Conservation (phyloP, 2,888 invertebrate species). For the Trissoscelio sp. region DNA sequence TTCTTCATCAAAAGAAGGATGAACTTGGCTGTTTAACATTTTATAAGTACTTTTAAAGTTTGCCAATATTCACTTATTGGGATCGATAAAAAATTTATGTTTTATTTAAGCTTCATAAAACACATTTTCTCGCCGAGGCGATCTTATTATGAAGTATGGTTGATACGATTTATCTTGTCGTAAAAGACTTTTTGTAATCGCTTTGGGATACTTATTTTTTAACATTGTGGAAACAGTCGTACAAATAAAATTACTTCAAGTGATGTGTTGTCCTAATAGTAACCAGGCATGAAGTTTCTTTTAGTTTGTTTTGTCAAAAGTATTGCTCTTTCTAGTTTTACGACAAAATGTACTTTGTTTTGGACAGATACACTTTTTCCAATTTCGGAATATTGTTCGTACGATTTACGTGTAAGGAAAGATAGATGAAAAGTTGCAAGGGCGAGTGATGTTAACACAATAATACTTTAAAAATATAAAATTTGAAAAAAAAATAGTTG, state of each 20-base stretch:
- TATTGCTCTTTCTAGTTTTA: constrained; percentile 15
- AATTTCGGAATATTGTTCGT: constrained; percentile 8
- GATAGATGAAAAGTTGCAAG: neutral
- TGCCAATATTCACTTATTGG: no score
- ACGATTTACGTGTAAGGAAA: constrained; percentile 5
- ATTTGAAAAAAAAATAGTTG: no score
- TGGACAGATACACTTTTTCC: constrained; percentile 22
- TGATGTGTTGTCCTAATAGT: constrained; percentile 3
- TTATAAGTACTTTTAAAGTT: no score
- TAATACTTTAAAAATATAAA: neutral
- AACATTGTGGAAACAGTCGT: neutral
- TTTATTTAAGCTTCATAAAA: neutral
- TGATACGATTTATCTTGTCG: neutral
- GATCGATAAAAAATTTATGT: no score
- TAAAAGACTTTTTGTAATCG: constrained; percentile 2
- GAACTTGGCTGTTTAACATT: no score
- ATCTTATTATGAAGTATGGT: neutral
- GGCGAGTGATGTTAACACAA: neutral
- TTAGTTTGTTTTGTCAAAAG: constrained; percentile 21
- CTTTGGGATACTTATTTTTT: constrained; percentile 7
- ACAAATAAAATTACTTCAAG: constrained; percentile 7
- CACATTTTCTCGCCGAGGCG: neutral
- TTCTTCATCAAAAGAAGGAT: no score
- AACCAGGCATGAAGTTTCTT: constrained; percentile 22
- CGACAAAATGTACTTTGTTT: constrained; percentile 27